Conservation (phyloP, 1,140 invertebrate genomes). For the Macrotrachela quadricornifera region DNA sequence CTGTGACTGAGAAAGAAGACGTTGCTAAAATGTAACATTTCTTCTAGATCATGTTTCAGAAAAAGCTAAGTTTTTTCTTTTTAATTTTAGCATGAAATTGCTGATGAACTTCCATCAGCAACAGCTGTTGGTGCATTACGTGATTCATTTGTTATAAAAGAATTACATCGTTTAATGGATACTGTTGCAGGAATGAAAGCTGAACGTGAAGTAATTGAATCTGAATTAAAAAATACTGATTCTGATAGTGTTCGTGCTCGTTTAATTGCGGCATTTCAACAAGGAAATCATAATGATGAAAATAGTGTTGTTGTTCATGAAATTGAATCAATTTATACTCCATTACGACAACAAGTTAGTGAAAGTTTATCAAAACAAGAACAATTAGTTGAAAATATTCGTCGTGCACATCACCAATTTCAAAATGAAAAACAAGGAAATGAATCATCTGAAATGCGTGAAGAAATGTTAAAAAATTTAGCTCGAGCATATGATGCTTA, state of each 20-base stretch:
- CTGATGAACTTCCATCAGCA: conserved; percentile 27
- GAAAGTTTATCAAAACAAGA: conserved; percentile 59
- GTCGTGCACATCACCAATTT: conserved; percentile 48
- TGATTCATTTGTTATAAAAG: conserved; percentile 35
- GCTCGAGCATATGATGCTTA: conserved; percentile 72
- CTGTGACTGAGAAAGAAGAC: too few species aligned
- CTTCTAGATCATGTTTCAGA: too few species aligned
- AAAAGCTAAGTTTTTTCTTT: too few species aligned
- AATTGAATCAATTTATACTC: conserved; percentile 53
- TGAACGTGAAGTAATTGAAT: conserved; percentile 66
- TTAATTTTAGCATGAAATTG: conserved; percentile 18
- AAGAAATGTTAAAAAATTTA: conserved; percentile 57
- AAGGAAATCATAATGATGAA: conserved; percentile 69
- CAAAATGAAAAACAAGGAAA: conserved; percentile 42
- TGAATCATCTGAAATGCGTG: conserved; percentile 37
- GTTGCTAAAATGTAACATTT: too few species aligned
- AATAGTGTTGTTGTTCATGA: conserved; percentile 49
- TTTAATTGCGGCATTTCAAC: conserved; percentile 53
- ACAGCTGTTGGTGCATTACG: conserved; percentile 17
- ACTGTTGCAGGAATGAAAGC: conserved; percentile 68
- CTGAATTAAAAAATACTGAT: conserved; percentile 56
- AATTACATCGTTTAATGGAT: conserved; percentile 57
- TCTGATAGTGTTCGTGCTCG: conserved; percentile 49
- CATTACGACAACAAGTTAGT: conserved; percentile 49
- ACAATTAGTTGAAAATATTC: conserved; percentile 47